Conservation (phyloP, 1,140 invertebrate species). For the Lysiphlebus fabarum region DNA sequence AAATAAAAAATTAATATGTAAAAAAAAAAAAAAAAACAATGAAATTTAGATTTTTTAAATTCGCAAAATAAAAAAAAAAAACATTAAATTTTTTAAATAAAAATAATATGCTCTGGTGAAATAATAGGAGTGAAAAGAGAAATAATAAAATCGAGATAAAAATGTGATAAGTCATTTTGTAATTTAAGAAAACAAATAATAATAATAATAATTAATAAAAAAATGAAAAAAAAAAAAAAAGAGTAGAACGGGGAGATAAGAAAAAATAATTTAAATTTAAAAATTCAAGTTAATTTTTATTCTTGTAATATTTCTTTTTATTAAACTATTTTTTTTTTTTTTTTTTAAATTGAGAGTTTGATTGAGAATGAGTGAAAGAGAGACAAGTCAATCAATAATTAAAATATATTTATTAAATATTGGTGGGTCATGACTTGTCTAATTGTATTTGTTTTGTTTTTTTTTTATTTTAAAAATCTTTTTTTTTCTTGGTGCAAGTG, state of each 20-base stretch:
- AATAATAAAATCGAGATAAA: constrained; percentile 36
- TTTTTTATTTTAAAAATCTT: constrained; percentile 12
- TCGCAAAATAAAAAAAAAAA: constrained; percentile 33
- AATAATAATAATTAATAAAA: constrained; percentile 16
- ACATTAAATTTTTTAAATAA: constrained; percentile 45
- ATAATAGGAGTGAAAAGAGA: constrained; percentile 24
- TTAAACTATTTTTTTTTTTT: neutral
- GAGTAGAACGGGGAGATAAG: neutral
- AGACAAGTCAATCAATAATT: neutral
- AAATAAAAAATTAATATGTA: constrained; percentile 41
- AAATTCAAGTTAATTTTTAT: neutral
- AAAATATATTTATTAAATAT: constrained; percentile 4
- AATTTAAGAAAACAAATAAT: constrained; percentile 32
- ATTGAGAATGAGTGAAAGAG: constrained; percentile 7
- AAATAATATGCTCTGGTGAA: constrained; percentile 29
- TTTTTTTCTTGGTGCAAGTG: neutral
- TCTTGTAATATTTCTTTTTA: neutral
- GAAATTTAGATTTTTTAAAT: constrained; percentile 43
- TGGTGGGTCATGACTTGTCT: neutral
- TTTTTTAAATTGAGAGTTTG: constrained; percentile 6
- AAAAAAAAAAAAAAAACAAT: constrained; percentile 37
- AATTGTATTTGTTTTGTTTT: neutral
- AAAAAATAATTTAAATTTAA: neutral
- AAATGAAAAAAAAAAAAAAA: constrained; percentile 27
- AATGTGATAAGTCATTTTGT: constrained; percentile 56